Evolutionary conservation across 2,888 invertebrate species (phyloP), one percentile per base, ranked within the genome.

Genomic region (Himalopsyche anomala): DNA sequence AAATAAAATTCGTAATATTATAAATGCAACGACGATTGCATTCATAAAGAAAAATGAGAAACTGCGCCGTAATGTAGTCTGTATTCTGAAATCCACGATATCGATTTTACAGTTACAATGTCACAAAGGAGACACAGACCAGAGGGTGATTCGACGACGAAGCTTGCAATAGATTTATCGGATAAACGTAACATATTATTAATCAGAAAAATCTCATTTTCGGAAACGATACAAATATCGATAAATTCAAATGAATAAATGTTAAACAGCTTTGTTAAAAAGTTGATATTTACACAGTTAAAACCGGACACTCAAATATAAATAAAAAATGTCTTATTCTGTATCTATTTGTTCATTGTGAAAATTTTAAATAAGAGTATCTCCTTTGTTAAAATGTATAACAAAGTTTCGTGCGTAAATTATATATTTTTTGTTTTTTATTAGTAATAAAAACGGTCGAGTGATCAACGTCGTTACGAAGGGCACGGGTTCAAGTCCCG

Each of bases 21-120:
- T 28, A 28, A 0, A 45, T 45, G 45, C 45, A 45, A 9, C 9
- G 45, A 11, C 4, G 69, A 11, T 69, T 69, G 36, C 69, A 69
- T 28, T 12, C 36, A 28, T 36, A 12, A 6, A 12, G 11, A 69
- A 69, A n/a, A 74, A 74, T 74, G 74, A 36, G 74, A 74, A 74
- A 74, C 74, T 38, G 74, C 74, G 74, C 12, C 74, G 74, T 11
- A 38, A 74, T 74, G 74, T 38, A 74, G 36, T 74, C 74, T 12
- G 38, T 15, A 28, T 69, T 69, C 69, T 42, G 85, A 82, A 85
- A 85, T 85, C 85, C 79, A 82, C 38, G 80, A 81, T 85, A 85
- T 85, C 82, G 85, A 85, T 85, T 85, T 85, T 74, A 8, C 36
- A 74, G 36, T 38, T 38, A 15, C 74, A 38, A 28, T 19, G 74